Base-by-base conservation (phyloP, 2,888 invertebrate species). In the Andrena trimmerana region DNA sequence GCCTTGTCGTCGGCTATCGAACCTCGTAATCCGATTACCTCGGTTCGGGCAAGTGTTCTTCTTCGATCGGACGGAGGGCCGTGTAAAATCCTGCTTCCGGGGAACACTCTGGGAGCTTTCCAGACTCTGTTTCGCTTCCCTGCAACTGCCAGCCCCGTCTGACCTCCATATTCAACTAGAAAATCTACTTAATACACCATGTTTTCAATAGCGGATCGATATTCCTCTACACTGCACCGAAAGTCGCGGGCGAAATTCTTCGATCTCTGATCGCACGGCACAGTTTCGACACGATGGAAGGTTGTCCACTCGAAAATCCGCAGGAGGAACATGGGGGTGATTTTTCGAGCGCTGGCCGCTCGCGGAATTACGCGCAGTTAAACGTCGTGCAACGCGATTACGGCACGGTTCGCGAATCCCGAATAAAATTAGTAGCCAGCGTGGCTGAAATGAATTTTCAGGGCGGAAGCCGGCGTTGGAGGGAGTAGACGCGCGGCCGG, bases 381-480 rank as follows among this genome's bases (percentile, higher is more conserved):
- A 75, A 57, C 54, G 42, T 24, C 16, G 48, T 68, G 52, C 62
- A 68, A 78, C 62, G 10, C 42, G 74, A 67, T 78, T 67, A 78
- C 50, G 52, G 66, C 42, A 52, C 60, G 50, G 50, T 59, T 24
- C 65, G 68, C 59, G 59, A 65, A 31, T 24, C 13, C 10, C 57
- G 59, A 73, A 78, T 73, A 78, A 81, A 79, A 79, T 81, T 79
- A 79, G 66, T 67, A 54, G 54, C 69, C 72, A 16, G 54, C 27
- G 75, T n/a, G 62, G 8, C n/a, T 10, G 66, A 77, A 74, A 79
- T 79, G 60, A 82, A 82, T 82, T 82, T 82, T 42, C 48, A 59
- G 67, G 59, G 57, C 60, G 68, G 69, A 52, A 57, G 31, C 71
- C 65, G 65, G 52, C 36, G 20, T 65, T 10, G 7, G 29, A 50